phyloP scores from a whole-genome alignment of 2,888 invertebrate species.

The Asteroscopus sphinx region DNA sequence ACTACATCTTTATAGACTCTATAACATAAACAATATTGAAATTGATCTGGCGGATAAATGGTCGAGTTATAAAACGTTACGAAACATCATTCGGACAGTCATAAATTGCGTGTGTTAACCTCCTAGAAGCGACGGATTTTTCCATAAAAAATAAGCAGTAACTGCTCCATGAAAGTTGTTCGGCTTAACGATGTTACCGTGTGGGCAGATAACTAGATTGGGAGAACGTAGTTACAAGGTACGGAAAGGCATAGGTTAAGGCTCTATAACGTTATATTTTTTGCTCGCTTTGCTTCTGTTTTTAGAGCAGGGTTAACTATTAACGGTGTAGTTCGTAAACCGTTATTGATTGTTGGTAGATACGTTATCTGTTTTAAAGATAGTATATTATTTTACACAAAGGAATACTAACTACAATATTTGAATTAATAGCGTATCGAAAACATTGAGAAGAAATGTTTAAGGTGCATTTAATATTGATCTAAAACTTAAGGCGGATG shows the following conservation, averaged over 20 bases:
- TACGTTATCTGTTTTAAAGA: too few relatives aligned
- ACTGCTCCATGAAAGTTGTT: slow-evolving; percentile 34
- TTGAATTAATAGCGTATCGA: too few relatives aligned
- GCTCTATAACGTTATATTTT: slow-evolving; percentile 7
- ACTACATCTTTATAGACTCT: too few relatives aligned
- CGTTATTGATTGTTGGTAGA: neutral
- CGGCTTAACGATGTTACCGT: slow-evolving; percentile 21
- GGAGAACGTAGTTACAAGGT: neutral
- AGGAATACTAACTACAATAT: too few relatives aligned
- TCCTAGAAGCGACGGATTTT: slow-evolving; percentile 29
- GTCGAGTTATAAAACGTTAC: slow-evolving; percentile 25
- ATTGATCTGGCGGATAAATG: neutral
- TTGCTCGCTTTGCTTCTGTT: neutral
- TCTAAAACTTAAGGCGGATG: too few relatives aligned
- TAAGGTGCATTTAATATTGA: too few relatives aligned
- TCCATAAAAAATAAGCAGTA: slow-evolving; percentile 34
- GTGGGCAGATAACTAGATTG: slow-evolving; percentile 25
- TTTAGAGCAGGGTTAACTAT: neutral
- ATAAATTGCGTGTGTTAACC: slow-evolving; percentile 26
- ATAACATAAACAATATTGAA: neutral
- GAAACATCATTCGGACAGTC: slow-evolving; percentile 24
- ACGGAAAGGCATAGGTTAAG: neutral
- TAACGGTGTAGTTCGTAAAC: neutral
- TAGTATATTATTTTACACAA: too few relatives aligned
- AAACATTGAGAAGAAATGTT: too few relatives aligned